Evolutionary conservation across 2,113 vertebrate genomes (phyloP).

Genomic region (Physeter macrocephalus): DNA sequence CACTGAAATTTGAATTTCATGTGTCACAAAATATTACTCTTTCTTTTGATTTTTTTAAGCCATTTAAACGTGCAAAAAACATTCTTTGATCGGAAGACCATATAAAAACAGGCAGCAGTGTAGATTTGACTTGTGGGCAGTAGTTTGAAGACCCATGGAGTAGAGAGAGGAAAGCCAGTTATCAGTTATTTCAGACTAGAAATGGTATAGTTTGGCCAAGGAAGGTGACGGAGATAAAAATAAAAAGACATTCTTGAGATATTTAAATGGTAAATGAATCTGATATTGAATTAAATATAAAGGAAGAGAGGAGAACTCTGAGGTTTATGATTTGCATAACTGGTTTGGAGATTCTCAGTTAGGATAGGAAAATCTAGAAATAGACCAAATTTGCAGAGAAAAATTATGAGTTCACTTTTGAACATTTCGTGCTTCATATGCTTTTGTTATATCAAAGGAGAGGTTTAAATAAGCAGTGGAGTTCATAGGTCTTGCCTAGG

Average conservation of each 20-base stretch:
- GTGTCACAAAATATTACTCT: neutral
- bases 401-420: neutral
- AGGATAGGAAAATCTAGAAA: neutral
- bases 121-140: neutral
- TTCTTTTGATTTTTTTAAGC: neutral
- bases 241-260: neutral
- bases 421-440: neutral
- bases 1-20: neutral
- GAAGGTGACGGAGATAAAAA: neutral
- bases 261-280: neutral
- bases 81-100: neutral
- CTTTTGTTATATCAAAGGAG: conserved; percentile 39
- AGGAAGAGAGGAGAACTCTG: neutral
- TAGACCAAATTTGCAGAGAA: neutral
- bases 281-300: neutral
- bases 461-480: conserved; percentile 38
- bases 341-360: neutral
- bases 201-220: neutral
- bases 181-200: neutral
- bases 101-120: neutral
- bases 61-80: neutral
- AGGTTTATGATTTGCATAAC: neutral
- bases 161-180: neutral
- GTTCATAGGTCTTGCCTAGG: conserved; percentile 6
- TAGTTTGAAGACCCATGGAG: neutral